A percentile compares a stretch with the other conserved stretches of the same genome.
Conservation (phyloP, 1,140 invertebrate genomes). For the Lordiphosa stackelbergi region DNA sequence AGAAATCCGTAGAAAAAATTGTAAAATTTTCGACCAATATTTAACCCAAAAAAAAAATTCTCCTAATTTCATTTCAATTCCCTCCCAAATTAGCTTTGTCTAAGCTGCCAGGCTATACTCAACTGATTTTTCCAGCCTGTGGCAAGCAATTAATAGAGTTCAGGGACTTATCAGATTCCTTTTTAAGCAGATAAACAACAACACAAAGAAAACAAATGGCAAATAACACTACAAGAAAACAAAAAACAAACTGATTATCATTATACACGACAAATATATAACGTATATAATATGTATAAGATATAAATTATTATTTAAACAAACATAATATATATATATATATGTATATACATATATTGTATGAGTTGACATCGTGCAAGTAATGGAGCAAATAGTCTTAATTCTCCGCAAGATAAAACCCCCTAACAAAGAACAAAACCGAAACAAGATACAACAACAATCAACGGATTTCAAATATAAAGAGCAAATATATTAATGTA, state of each 20-base stretch:
- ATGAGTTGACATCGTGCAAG: too few relatives aligned
- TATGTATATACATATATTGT: slow-evolving; percentile 17
- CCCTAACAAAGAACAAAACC: slow-evolving; percentile 30
- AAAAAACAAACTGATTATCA: slow-evolving; percentile 53
- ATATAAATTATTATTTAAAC: slow-evolving; percentile 65
- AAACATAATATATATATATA: slow-evolving; percentile 16
- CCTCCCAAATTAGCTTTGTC: slow-evolving; percentile 3
- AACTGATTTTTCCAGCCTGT: slow-evolving; percentile 23
- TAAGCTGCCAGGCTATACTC: slow-evolving; percentile 9
- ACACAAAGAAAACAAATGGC: slow-evolving; percentile 6
- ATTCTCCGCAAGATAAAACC: slow-evolving; percentile 20
- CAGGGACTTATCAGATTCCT: slow-evolving; percentile 33
- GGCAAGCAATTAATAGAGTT: slow-evolving; percentile 41
- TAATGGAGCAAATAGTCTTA: not conserved
- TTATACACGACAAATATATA: slow-evolving; percentile 49
- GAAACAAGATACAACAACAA: slow-evolving; percentile 39
- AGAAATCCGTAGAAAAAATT: too few relatives aligned
- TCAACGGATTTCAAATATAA: slow-evolving; percentile 62
- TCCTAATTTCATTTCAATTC: too few relatives aligned
- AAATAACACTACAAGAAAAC: slow-evolving; percentile 18
- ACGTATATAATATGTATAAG: slow-evolving; percentile 51
- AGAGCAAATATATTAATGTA: slow-evolving; percentile 32
- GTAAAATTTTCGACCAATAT: too few relatives aligned
- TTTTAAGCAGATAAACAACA: slow-evolving; percentile 9
- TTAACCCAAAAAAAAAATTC: too few relatives aligned